Base-by-base conservation (phyloP, 1,140 invertebrate species). In the roundworm (Caenorhabditis elegans) region DNA sequence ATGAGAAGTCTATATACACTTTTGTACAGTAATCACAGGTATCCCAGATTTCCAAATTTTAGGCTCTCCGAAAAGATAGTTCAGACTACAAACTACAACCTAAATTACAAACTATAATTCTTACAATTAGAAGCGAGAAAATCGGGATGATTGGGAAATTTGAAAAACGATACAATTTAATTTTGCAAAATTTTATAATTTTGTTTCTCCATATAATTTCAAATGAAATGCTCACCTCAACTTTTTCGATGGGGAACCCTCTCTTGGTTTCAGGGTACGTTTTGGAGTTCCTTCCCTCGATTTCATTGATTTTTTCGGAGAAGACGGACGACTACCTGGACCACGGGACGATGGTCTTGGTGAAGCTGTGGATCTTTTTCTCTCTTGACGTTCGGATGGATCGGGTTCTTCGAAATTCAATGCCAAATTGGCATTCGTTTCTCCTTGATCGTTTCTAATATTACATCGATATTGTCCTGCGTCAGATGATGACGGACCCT, bases 381-480 rank as follows among this genome's bases (percentile, higher is more conserved):
- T 51, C 43, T 55, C 77, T 53, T 78, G 51, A 28, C 43, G 60
- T 28, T 78, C 65, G 11, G 83, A 28, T 24, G 78, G 83, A 76
- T 90, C 89, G 79, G 93, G 93, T 95, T 95, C 96, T 94, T 97
- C 95, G 91, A 98, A 96, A 91, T 98, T 98, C 80, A 99, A 92
- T 80, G 96, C 96, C 49, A 98, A 92, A 91, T 98, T 98, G 46
- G 96, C 95, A 90, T 97, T 97, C 53, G 96, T 93, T 93, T 98
- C 96, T 85, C 97, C 97, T 88, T 95, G 93, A 84, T 93, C 92
- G 91, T 98, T 98, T 91, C 97, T 98, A 82, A 98, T 96, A 88
- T 96, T 96, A 90, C 96, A 98, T 91, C 98, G 98, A 92, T 98
- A 99, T 39, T 97, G 92, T 47, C 97, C 97, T 86, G 96, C 96